Percentiles rank a stretch among this genome's conserved stretches.
Evolutionary conservation across 1,140 invertebrate species (phyloP).

Genomic region (Aphelenchoides fujianensis): DNA sequence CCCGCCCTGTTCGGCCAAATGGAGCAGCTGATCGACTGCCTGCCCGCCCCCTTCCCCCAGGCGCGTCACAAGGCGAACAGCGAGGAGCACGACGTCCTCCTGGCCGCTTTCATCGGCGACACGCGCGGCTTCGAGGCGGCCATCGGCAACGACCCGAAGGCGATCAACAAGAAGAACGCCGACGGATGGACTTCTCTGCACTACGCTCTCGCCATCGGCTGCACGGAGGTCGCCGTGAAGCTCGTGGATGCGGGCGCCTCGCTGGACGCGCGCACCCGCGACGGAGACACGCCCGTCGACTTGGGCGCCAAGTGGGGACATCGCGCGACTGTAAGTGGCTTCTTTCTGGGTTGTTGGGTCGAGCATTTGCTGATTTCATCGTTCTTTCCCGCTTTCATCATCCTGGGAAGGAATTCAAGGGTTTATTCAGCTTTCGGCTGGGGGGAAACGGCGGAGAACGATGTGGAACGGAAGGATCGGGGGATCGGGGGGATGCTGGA

Average conservation of each 20-base stretch:
- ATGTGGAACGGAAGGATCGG: too few relatives aligned
- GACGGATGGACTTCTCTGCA: background rate
- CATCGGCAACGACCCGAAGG: background rate
- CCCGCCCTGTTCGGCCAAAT: too few relatives aligned
- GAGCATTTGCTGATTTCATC: too few relatives aligned
- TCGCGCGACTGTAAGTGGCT: background rate
- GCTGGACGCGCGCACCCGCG: background rate
- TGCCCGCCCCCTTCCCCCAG: background rate
- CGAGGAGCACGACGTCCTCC: background rate
- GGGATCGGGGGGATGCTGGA: too few relatives aligned
- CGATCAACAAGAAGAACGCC: background rate
- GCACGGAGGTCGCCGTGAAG: background rate
- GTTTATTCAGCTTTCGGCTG: too few relatives aligned
- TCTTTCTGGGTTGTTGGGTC: too few relatives aligned
- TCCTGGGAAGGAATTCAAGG: too few relatives aligned
- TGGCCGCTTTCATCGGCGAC: background rate
- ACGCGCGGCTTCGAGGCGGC: background rate
- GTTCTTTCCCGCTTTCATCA: too few relatives aligned
- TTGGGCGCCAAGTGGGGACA: background rate
- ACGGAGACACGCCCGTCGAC: background rate
- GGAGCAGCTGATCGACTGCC: background rate
- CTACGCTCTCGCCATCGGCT: background rate
- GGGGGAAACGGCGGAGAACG: too few relatives aligned
- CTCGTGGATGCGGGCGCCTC: background rate
- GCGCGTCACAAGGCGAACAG: background rate